Evolutionary conservation across 2,113 vertebrate species (phyloP).

Genomic region (Dasyprocta punctata): DNA sequence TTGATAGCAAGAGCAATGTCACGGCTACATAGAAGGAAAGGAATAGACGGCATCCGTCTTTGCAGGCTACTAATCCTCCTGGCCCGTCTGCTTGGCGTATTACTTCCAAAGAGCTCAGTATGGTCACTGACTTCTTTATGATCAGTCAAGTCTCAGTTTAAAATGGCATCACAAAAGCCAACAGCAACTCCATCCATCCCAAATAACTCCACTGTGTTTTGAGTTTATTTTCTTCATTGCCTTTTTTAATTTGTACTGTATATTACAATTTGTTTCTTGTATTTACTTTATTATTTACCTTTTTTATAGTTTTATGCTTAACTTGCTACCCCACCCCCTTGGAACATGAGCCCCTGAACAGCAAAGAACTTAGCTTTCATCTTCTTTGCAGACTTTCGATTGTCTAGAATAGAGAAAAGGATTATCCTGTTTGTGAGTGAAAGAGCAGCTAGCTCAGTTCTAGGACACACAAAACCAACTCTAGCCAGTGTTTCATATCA

Average conservation of each 20-base stretch:
- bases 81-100: background rate
- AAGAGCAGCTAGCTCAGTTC: background rate
- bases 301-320: background rate
- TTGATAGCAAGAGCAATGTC: background rate
- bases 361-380: background rate
- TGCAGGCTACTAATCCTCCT: background rate
- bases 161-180: background rate
- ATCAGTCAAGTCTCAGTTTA: background rate
- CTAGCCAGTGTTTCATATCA: background rate
- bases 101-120: background rate
- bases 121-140: background rate
- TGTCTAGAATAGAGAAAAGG: background rate
- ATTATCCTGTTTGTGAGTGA: background rate
- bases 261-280: background rate
- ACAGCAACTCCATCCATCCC: background rate
- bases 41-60: background rate
- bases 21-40: accelerated
- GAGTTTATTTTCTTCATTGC: background rate
- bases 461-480: background rate
- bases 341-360: background rate
- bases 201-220: background rate
- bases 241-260: background rate
- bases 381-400: background rate
- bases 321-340: background rate
- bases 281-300: background rate